Evolutionary conservation across 1,140 invertebrate species (phyloP), one percentile per base, ranked within the genome.

Genomic region (Dreissena rostriformis): DNA sequence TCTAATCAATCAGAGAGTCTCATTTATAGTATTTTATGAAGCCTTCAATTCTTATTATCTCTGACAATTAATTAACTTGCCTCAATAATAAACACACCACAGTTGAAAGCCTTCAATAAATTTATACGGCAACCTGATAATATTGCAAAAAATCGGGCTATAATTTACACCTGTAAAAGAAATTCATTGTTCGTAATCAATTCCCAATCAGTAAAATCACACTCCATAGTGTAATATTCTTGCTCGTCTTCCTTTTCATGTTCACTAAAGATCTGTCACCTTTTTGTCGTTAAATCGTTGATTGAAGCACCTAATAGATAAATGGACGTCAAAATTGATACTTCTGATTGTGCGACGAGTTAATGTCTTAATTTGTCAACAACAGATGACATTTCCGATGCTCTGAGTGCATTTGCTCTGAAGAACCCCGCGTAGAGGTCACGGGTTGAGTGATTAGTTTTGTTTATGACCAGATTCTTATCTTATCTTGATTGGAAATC

Each of bases 361-460:
- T 52, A 49, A 68, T 52, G 63, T 67, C 49, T n/a, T 65, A 66
- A 78, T 78, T 79, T 79, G 77, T 53, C 65, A 79, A 28, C 28
- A 19, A 24, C 19, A 79, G 77, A 70, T 79, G 77, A 79, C 77
- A 70, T 79, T 70, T 68, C 53, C 49, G 66, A 57, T 70, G 77
- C 65, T 68, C 65, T 70, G 51, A 57, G 14, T 22, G 51, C 39
- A 79, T 71, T 17, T 49, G 65, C 26, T 57, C 10, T 79, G 57
- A 53, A 77, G 77, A 71, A 79, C 65, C 22, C 15, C 22, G 55
- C 29, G 49, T 24, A 7, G 49, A 71, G 77, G 77, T 79, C 67
- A 71, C 65, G 29, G 53, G 77, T 68, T 68, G 49, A 70, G 67
- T 22, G 49, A 15, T 52, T 51, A 68, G 53, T 57, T 70, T 79